phyloP scores from a whole-genome alignment of 2,113 vertebrate genomes.

The Stigmatopora argus region DNA sequence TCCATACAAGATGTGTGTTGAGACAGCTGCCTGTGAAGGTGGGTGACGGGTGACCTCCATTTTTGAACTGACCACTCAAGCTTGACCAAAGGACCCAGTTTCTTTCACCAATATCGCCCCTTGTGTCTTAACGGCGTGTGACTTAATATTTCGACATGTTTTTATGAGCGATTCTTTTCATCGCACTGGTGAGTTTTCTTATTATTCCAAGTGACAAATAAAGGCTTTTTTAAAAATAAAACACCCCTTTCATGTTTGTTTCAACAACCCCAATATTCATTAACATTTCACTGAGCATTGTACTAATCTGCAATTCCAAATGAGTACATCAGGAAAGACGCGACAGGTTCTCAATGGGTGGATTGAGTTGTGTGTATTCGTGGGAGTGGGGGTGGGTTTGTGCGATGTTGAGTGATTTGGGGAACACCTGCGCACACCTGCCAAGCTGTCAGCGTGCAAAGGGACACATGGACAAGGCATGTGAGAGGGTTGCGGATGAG shows the following conservation, averaged over 20 bases:
- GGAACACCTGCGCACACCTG: slow-evolving; percentile 73
- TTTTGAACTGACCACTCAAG: slow-evolving; percentile 34
- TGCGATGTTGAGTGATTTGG: slow-evolving; percentile 59
- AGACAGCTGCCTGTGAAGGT: slow-evolving; percentile 72
- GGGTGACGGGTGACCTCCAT: slow-evolving; percentile 55
- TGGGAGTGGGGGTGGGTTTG: slow-evolving; percentile 32
- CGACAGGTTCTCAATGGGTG: slow-evolving; percentile 49
- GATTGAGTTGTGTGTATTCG: slow-evolving; percentile 24
- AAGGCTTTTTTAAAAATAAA: slow-evolving; percentile 29
- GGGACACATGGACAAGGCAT: slow-evolving; percentile 31
- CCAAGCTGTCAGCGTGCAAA: slow-evolving; percentile 36
- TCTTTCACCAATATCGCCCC: slow-evolving; percentile 5
- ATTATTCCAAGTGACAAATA: slow-evolving; percentile 3
- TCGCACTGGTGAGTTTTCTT: slow-evolving; percentile 28
- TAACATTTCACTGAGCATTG: slow-evolving; percentile 45
- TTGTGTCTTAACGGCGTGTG: slow-evolving; percentile 4
- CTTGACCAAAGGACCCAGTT: slow-evolving; percentile 43
- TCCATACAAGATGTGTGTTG: slow-evolving; percentile 67
- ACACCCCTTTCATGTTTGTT: slow-evolving; percentile 1
- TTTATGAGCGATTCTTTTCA: slow-evolving; percentile 27
- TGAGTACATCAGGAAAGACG: slow-evolving; percentile 49
- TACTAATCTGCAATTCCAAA: slow-evolving; percentile 22
- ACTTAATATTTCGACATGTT: slow-evolving; percentile 10
- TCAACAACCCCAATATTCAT: slow-evolving; percentile 13
- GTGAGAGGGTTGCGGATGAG: background rate